These are phyloP conservation scores for Chelonoidis abingdonii DNA, from an alignment of 2,113 vertebrate genomes.

Conservation along the genomic window DNA sequence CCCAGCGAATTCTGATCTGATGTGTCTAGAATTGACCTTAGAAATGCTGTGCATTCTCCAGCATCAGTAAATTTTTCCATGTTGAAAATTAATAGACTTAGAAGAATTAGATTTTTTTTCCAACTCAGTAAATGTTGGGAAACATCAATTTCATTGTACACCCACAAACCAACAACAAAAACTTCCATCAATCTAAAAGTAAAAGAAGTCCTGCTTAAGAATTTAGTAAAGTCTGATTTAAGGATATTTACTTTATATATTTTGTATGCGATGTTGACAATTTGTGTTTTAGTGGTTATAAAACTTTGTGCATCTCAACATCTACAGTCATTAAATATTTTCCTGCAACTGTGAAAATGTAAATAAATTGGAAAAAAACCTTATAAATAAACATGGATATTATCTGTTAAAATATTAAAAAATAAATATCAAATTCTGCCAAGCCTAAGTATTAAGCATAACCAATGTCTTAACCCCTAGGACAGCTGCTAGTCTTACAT, in stretches of 20 bases:
- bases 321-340: background rate
- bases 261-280: background rate
- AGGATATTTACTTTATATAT: background rate
- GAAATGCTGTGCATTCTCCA: background rate
- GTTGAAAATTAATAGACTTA: background rate
- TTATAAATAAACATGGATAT: background rate
- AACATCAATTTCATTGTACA: background rate
- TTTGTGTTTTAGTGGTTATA: background rate
- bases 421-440: background rate
- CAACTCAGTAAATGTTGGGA: background rate
- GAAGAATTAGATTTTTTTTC: background rate
- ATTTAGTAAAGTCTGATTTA: background rate
- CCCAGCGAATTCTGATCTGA: background rate
- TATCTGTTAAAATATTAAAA: background rate
- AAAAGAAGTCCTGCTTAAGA: background rate
- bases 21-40: background rate
- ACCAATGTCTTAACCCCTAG: constrained; percentile 45
- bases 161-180: background rate
- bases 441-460: background rate
- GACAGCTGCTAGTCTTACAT: constrained; percentile 62
- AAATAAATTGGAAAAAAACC: background rate
- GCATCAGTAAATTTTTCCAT: background rate
- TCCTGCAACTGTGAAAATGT: background rate
- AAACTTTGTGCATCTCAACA: background rate
- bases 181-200: background rate